Conservation (phyloP, 2,797 vertebrate genomes). For the Artibeus lituratus region DNA sequence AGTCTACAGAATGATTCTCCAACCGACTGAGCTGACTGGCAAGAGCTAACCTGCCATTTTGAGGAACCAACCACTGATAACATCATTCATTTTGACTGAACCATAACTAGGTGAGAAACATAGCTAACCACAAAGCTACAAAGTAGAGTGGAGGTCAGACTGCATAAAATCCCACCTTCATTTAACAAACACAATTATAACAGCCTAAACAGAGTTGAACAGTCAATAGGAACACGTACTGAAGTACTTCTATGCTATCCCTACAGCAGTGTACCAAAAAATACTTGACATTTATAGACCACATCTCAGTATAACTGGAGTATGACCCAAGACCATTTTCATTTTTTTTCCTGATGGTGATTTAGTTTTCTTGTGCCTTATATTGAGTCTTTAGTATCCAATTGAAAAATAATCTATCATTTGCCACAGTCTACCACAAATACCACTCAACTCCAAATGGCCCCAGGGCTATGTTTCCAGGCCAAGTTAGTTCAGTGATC, state of each 20-base stretch:
- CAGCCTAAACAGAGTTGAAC: background rate
- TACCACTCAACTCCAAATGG: too few relatives aligned
- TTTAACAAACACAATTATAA: background rate
- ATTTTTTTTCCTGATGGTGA: too few relatives aligned
- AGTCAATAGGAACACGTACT: rapidly evolving
- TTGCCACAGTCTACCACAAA: background rate
- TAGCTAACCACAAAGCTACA: background rate
- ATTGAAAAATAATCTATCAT: background rate
- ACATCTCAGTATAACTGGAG: background rate
- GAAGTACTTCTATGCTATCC: background rate
- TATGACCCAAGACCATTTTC: background rate
- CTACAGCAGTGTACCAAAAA: rapidly evolving
- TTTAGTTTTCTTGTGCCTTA: background rate
- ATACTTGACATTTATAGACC: rapidly evolving
- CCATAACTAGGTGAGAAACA: rapidly evolving
- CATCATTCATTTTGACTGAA: too few relatives aligned
- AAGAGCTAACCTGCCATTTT: too few relatives aligned
- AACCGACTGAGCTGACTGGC: background rate
- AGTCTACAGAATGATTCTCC: background rate
- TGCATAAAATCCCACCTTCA: background rate
- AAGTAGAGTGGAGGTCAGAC: background rate
- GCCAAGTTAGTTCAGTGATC: background rate
- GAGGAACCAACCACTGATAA: background rate
- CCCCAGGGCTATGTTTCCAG: background rate
- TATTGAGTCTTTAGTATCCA: background rate